phyloP scores from a whole-genome alignment of 2,888 invertebrate genomes.

The Chalcis sispes region DNA sequence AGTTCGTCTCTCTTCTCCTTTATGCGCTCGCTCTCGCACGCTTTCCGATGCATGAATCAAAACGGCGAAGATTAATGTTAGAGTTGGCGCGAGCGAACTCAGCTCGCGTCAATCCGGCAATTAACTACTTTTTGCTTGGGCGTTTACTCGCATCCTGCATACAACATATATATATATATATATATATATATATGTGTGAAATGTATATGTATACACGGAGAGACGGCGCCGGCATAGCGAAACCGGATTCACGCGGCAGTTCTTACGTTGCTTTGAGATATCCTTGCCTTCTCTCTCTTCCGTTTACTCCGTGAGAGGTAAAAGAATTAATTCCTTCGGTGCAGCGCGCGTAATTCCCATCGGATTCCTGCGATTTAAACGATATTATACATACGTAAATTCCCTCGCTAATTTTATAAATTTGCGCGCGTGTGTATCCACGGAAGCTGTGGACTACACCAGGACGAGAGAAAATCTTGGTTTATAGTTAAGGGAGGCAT shows the following conservation, averaged over 20 bases:
- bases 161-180: too few species aligned
- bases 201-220: not conserved
- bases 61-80: constrained; percentile 48
- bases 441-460: not conserved
- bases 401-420: constrained; percentile 8
- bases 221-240: not conserved
- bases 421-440: too few species aligned
- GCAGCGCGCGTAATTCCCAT: too few species aligned
- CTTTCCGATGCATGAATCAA: constrained; percentile 44
- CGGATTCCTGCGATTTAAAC: too few species aligned
- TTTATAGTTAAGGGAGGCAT: not conserved
- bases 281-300: too few species aligned
- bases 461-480: not conserved
- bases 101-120: constrained; percentile 47
- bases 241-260: constrained; percentile 17
- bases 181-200: not conserved
- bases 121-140: constrained; percentile 46
- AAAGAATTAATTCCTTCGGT: constrained; percentile 10
- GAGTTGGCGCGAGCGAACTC: constrained; percentile 11
- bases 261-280: too few species aligned
- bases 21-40: constrained; percentile 2
- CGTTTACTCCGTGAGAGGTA: not conserved
- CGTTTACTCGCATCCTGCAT: not conserved
- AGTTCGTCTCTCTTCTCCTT: constrained; percentile 6
- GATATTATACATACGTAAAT: not conserved